Evolutionary conservation across 2,113 vertebrate genomes (phyloP).

Genomic region (Gobiocypris rarus): DNA sequence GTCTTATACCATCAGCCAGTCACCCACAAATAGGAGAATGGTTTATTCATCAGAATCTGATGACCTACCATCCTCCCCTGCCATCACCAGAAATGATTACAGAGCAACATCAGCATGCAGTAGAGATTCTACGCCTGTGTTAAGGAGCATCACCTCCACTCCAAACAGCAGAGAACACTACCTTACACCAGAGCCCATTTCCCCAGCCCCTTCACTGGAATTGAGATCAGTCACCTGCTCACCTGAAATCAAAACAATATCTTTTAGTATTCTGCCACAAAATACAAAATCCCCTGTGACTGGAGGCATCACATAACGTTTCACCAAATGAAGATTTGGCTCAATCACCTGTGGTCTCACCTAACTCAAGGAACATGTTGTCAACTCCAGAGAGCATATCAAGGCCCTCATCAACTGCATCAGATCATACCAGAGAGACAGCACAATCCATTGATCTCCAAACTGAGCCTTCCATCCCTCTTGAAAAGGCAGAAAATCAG

Average conservation of each 20-base stretch:
- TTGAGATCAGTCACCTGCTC: conserved; percentile 47
- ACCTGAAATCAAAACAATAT: conserved; percentile 50
- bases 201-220: conserved; percentile 57
- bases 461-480: conserved; percentile 12
- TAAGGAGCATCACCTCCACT: conserved; percentile 50
- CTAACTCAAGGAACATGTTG: conserved; percentile 18
- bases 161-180: conserved; percentile 51
- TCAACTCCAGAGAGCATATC: conserved; percentile 17
- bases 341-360: conserved; percentile 56
- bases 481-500: conserved; percentile 7
- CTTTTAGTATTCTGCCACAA: conserved; percentile 38
- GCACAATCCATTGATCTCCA: conserved; percentile 16
- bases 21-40: conserved; percentile 40
- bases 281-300: conserved; percentile 64
- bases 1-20: conserved; percentile 34
- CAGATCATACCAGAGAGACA: conserved; percentile 12
- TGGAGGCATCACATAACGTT: conserved; percentile 63
- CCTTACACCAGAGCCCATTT: conserved; percentile 50
- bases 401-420: conserved; percentile 19
- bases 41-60: conserved; percentile 12
- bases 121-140: conserved; percentile 54
- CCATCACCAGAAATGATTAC: conserved; percentile 55
- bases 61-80: conserved; percentile 56
- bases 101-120: conserved; percentile 7
- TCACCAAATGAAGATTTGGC: conserved; percentile 58